Evolutionary conservation across 2,888 invertebrate genomes (phyloP), one percentile per base, ranked within the genome.

Genomic region (Strigamia crassipes): DNA sequence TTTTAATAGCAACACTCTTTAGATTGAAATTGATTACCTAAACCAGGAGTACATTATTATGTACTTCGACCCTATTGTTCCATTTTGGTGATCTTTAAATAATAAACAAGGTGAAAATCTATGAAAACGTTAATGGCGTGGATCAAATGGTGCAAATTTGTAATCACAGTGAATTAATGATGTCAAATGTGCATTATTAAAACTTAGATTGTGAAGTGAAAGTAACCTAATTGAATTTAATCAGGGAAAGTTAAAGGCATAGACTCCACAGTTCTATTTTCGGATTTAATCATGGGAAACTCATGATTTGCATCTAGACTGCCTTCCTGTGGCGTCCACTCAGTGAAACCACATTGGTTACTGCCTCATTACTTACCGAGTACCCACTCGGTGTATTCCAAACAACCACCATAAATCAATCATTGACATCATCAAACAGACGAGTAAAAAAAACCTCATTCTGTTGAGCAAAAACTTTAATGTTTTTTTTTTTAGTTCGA

Each of bases 331-430:
- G 61, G 21, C 23, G 61, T 66, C 61, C 61, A 66, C 23, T 23
- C 61, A 12, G 51, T 66, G 61, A 66, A 66, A 66, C 21, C 61
- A 21, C 61, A 66, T 66, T 66, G 61, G 61, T 66, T 66, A 66
- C 61, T 66, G 61, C 61, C 61, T 66, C 61, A 23, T 66, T 66
- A 66, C 61, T 18, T 18, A 21, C 61, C 18, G 23, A 66, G 61
- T 23, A 66, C 61, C 61, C 61, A 66, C 21, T 66, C 61, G 23
- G 6, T 46, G 46, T 66, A 66, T 23, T 66, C 18, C 21, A 66
- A 51, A 23, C 18, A 23, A 12, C 21, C 23, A 66, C 61, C 21
- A 66, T 18, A 66, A 66, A 66, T 66, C 61, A n/a, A n/a, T 46
- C 42, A 46, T n/a, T 46, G 46, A 46, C 46, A 46, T 46, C 46